Evolutionary conservation across 2,113 vertebrate genomes (phyloP).

Genomic region (Leucopsar rothschildi): DNA sequence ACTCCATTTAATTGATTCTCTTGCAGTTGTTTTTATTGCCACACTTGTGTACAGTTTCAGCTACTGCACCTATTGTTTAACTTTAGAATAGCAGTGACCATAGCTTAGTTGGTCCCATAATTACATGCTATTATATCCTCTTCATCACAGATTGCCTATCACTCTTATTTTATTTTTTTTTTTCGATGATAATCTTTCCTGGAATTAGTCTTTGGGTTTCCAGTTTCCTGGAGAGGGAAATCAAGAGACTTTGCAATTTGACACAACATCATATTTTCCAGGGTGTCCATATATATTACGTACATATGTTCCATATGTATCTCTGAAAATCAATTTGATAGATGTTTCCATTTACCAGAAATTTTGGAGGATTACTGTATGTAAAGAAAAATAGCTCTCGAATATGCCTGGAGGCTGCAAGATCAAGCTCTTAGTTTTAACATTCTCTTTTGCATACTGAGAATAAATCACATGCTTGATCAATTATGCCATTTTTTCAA

Average conservation of each 20-base stretch:
- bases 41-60: background rate
- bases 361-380: background rate
- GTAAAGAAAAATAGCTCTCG: background rate
- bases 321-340: background rate
- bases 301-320: background rate
- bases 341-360: background rate
- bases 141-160: background rate
- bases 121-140: background rate
- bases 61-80: background rate
- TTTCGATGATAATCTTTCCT: background rate
- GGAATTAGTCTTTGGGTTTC: background rate
- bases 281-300: background rate
- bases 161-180: accelerated
- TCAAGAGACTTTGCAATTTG: background rate
- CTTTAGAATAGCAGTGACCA: background rate
- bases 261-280: background rate
- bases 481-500: background rate
- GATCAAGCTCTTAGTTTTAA: background rate
- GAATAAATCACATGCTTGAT: background rate
- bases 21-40: background rate
- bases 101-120: background rate
- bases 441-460: background rate
- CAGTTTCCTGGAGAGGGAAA: background rate
- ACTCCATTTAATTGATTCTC: background rate
- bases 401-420: background rate